Conservation (phyloP, 2,113 vertebrate species). For the Picathartes gymnocephalus region DNA sequence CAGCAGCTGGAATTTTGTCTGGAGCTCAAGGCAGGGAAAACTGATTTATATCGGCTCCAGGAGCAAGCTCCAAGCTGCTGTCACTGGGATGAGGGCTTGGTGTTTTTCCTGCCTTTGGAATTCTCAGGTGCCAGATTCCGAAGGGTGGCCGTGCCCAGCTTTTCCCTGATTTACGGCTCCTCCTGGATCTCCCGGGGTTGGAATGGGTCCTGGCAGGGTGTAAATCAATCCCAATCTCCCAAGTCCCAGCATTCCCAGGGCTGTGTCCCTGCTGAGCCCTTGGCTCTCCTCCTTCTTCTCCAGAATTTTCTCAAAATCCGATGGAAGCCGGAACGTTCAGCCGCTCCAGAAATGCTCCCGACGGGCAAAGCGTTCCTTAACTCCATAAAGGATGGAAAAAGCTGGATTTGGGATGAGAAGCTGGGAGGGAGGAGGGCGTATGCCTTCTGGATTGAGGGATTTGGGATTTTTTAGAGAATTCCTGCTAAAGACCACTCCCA, state of each 20-base stretch:
- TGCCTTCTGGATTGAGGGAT: background rate
- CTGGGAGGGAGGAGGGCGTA: rapidly evolving
- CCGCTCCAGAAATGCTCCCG: background rate
- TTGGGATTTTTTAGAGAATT: background rate
- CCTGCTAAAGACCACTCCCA: background rate
- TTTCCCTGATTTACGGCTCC: background rate
- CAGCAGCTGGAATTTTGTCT: background rate
- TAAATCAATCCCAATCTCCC: rapidly evolving
- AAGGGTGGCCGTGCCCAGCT: background rate
- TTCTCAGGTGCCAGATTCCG: background rate
- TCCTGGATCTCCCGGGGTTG: background rate
- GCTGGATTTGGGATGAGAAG: background rate
- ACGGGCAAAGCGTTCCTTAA: background rate
- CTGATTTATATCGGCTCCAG: background rate
- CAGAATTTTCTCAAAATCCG: rapidly evolving
- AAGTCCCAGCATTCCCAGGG: background rate
- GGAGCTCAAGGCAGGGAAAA: background rate
- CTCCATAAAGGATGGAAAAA: background rate
- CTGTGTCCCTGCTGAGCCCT: background rate
- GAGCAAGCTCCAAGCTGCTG: background rate
- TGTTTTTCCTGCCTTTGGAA: background rate
- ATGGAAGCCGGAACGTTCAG: background rate
- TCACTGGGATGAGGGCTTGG: background rate
- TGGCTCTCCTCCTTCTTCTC: background rate
- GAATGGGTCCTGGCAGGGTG: background rate